These are phyloP conservation scores for Neria commutata DNA, from an alignment of 2,888 invertebrate genomes.

Conservation along the genomic window DNA sequence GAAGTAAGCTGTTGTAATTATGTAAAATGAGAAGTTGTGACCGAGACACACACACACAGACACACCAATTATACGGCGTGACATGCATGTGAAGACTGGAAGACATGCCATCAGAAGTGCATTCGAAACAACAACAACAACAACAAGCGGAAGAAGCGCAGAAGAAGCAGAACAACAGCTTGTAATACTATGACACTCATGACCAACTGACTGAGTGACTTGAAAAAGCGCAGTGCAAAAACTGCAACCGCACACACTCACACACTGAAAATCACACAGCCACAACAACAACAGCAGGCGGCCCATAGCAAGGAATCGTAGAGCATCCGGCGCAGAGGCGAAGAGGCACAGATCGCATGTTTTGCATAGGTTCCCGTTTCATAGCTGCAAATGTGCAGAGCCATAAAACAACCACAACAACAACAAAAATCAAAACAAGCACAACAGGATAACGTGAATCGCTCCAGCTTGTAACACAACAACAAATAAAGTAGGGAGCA, in stretches of 20 bases:
- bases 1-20: slow-evolving; percentile 21
- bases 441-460: too few species aligned
- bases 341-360: too few species aligned
- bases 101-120: slow-evolving; percentile 26
- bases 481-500: too few species aligned
- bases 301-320: too few species aligned
- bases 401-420: too few species aligned
- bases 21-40: slow-evolving; percentile 24
- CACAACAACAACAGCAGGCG: too few species aligned
- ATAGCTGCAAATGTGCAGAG: too few species aligned
- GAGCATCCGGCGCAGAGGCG: too few species aligned
- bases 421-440: too few species aligned
- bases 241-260: neutral
- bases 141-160: slow-evolving; percentile 22
- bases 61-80: neutral
- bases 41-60: slow-evolving; percentile 2
- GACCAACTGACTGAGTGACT: slow-evolving; percentile 58
- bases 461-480: too few species aligned
- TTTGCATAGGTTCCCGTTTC: too few species aligned
- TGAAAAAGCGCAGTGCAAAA: slow-evolving; percentile 29
- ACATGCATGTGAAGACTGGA: neutral
- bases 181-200: slow-evolving; percentile 46
- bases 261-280: neutral
- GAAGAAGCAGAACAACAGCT: slow-evolving; percentile 14
- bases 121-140: slow-evolving; percentile 8